Evolutionary conservation across 2,888 invertebrate species (phyloP).

Genomic region (Adelognathus sp.): DNA sequence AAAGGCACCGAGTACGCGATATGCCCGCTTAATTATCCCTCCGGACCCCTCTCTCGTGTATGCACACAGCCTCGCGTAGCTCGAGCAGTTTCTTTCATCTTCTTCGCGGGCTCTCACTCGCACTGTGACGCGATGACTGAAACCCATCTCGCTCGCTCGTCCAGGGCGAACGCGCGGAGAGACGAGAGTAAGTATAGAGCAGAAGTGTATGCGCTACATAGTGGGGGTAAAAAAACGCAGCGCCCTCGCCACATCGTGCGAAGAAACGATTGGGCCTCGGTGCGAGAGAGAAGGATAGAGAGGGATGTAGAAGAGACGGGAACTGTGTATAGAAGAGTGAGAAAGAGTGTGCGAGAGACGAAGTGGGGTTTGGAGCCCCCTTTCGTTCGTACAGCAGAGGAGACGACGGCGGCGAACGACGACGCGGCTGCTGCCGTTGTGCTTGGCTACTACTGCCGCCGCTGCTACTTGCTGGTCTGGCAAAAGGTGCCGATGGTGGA

Average conservation of each 20-base stretch:
- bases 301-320: not conserved
- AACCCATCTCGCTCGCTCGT: slow-evolving; percentile 27
- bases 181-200: not conserved
- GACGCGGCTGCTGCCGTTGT: slow-evolving; percentile 26
- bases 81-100: slow-evolving; percentile 10
- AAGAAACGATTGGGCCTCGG: slow-evolving; percentile 8
- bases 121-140: slow-evolving; percentile 21
- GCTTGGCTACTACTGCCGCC: not conserved
- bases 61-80: slow-evolving; percentile 17
- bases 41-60: slow-evolving; percentile 58
- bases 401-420: slow-evolving; percentile 42
- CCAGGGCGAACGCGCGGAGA: slow-evolving; percentile 36
- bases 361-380: slow-evolving; percentile 56
- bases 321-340: slow-evolving; percentile 32
- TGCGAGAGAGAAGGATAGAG: slow-evolving; percentile 37
- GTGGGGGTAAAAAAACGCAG: slow-evolving; percentile 37
- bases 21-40: slow-evolving; percentile 80
- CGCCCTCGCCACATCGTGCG: slow-evolving; percentile 11
- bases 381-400: slow-evolving; percentile 18
- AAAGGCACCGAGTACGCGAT: slow-evolving; percentile 65
- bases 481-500: slow-evolving; percentile 44
- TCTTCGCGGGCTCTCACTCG: not conserved
- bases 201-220: not conserved
- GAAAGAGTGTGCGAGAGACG: slow-evolving; percentile 40
- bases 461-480: slow-evolving; percentile 17